Evolutionary conservation across 92 coral and sea anemone species (phyloP), one percentile per base, ranked within the genome.

Genomic region (Parazoanthus darwini): DNA sequence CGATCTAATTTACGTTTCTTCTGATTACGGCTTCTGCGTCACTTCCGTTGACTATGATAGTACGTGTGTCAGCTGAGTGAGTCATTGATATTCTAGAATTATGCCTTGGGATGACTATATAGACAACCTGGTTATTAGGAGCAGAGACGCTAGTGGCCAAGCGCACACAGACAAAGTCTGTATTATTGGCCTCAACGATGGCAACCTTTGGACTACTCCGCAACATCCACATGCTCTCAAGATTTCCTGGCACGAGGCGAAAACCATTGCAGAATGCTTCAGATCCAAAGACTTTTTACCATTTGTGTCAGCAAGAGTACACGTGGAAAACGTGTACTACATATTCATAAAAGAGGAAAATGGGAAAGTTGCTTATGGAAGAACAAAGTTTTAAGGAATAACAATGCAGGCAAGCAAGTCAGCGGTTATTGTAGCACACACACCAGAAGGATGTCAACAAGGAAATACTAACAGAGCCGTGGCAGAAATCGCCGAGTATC

Each of bases 21-120:
- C 42, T 39, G 42, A 39, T 39, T 39, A 39, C 42, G 42, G 42
- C 33, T 29, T 39, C 4, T 4, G 4, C 42, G 42, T 39, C 42
- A 39, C 42, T 39, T 39, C 42, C 59, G 59, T 15, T 54, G 0
- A 13, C 10, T 46, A 9, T 2, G 7, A 13, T 11, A 54, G 59
- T 14, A 51, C 58, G 14, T 51, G 58, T 51, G 58, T 51, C 15
- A 51, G 16, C 10, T 46, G 51, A 9, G 8, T 4, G 33, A 50
- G 10, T 14, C 16, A 15, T 54, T 15, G 59, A 13, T 13, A 11
- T 54, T 54, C 70, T 8, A 63, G 70, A 23, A 20, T 63, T 3
- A 91, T 91, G 96, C 89, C 94, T 87, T 93, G 96, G 96, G 94
- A 93, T 38, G 88, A 91, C 76, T 93, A 93, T 65, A 33, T 93